These are phyloP conservation scores for Ia io DNA, from an alignment of 2,113 vertebrate genomes.

Conservation along the genomic window DNA sequence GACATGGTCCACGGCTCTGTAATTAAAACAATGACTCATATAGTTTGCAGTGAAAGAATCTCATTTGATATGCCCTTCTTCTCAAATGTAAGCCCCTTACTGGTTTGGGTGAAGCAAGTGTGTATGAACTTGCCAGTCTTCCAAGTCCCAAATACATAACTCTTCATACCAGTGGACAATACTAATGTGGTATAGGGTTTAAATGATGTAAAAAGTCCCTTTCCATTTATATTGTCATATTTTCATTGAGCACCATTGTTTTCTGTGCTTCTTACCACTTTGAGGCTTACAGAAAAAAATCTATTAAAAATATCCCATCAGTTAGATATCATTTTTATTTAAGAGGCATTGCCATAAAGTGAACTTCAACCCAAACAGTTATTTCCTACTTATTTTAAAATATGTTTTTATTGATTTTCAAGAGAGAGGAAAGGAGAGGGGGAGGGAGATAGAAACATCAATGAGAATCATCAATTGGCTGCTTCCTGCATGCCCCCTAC, in stretches of 20 bases:
- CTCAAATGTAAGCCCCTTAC: too few species aligned
- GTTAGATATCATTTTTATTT: not conserved
- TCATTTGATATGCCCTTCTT: not conserved
- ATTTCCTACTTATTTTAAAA: constrained; percentile 14
- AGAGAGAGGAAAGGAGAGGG: too few species aligned
- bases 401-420: too few species aligned
- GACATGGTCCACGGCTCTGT: not conserved
- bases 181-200: not conserved
- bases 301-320: not conserved
- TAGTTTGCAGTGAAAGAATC: not conserved
- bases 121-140: not conserved
- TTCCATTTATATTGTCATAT: not conserved
- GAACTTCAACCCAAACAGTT: not conserved
- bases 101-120: too few species aligned
- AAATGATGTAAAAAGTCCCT: not conserved
- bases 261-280: not conserved
- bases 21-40: not conserved
- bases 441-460: too few species aligned
- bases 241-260: not conserved
- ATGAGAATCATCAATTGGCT: too few species aligned
- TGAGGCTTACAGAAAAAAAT: not conserved
- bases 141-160: not conserved
- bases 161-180: not conserved
- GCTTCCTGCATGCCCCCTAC: too few species aligned
- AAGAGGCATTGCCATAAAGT: not conserved